Evolutionary conservation across 1,140 invertebrate species (phyloP).

Genomic region (Drosophila nasuta): DNA sequence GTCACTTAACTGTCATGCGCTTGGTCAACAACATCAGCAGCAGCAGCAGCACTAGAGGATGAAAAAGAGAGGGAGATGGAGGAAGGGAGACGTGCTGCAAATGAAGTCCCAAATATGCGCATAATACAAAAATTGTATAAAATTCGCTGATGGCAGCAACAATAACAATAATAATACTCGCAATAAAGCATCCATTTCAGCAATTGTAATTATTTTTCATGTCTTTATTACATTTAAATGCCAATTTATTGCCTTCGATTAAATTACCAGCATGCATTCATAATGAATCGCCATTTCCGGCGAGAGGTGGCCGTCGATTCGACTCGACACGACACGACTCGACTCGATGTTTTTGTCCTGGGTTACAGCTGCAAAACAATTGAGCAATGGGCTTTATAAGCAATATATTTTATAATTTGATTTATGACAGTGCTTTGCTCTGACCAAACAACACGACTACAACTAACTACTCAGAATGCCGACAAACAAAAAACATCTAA

Average conservation of each 20-base stretch:
- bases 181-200: conserved; percentile 52
- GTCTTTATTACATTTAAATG: conserved; percentile 83
- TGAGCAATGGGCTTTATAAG: conserved; percentile 42
- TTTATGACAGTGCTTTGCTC: conserved; percentile 19
- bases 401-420: conserved; percentile 43
- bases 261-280: conserved; percentile 63
- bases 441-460: not conserved
- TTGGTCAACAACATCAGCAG: conserved; percentile 53
- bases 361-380: conserved; percentile 39
- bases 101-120: conserved; percentile 72
- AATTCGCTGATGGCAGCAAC: conserved; percentile 44
- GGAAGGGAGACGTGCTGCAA: conserved; percentile 3
- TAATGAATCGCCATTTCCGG: conserved; percentile 46
- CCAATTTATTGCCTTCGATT: conserved; percentile 82
- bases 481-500: not conserved
- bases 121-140: conserved; percentile 73
- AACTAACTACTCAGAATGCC: conserved; percentile 12
- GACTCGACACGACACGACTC: too few relatives aligned
- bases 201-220: conserved; percentile 75
- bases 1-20: conserved; percentile 79
- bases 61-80: not conserved
- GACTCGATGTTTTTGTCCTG: not conserved
- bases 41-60: conserved; percentile 2
- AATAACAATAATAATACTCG: conserved; percentile 39
- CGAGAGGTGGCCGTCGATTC: not conserved